Evolutionary conservation across 2,888 invertebrate species (phyloP).

Genomic region (Lapara coniferarum): DNA sequence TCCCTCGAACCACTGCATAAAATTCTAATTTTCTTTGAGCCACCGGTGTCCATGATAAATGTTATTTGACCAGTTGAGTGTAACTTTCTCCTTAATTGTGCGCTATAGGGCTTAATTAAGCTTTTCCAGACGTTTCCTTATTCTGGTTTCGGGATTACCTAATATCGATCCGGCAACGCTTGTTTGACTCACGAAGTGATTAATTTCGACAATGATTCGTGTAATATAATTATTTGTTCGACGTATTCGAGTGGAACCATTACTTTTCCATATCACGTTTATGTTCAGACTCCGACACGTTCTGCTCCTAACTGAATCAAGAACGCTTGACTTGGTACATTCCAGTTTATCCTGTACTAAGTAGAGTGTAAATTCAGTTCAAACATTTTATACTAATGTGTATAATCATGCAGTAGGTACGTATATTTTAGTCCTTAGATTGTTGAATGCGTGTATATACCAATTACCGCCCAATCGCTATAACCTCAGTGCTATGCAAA

Average conservation of each 20-base stretch:
- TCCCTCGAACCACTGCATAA: neutral
- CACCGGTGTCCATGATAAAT: neutral
- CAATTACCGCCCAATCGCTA: no score
- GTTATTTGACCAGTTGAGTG: neutral
- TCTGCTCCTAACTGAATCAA: slow-evolving; percentile 1
- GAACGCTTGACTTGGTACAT: neutral
- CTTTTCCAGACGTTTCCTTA: neutral
- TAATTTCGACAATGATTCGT: neutral
- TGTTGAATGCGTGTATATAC: no score
- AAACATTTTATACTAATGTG: neutral
- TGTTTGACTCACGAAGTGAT: slow-evolving; percentile 10
- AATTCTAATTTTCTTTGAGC: neutral
- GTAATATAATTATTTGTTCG: slow-evolving; percentile 13
- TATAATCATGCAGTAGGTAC: no score
- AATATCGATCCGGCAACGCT: neutral
- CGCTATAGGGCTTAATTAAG: slow-evolving; percentile 14
- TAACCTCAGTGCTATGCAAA: no score
- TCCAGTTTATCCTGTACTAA: neutral
- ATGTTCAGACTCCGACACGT: neutral
- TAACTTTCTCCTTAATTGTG: slow-evolving; percentile 3
- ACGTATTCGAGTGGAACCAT: neutral
- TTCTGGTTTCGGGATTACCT: neutral
- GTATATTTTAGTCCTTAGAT: no score
- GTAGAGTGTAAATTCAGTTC: neutral
- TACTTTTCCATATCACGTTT: slow-evolving; percentile 10